phyloP scores from a whole-genome alignment of 2,888 invertebrate genomes.

The Ommatoiulus sabulosus region DNA sequence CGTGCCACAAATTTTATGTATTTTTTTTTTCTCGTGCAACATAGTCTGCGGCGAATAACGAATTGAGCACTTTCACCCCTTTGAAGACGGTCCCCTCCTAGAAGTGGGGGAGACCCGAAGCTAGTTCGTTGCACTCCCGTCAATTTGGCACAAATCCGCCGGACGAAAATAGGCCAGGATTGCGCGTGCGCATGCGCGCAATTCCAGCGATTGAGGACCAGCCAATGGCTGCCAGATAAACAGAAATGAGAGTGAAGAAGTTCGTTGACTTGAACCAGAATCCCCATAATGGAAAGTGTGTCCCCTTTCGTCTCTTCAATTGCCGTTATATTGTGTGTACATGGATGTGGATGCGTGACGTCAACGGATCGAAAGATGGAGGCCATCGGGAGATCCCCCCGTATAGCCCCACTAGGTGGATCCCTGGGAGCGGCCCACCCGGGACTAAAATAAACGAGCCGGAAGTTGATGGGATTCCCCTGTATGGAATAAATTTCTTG shows the following conservation, averaged over 20 bases:
- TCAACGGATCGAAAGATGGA: constrained; percentile 28
- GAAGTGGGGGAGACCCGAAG: not conserved
- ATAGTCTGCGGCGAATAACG: not conserved
- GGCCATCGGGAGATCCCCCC: constrained; percentile 23
- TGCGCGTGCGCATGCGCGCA: not conserved
- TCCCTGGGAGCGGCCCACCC: not conserved
- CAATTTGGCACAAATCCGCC: constrained; percentile 18
- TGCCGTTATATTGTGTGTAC: constrained; percentile 22
- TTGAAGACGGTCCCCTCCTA: not conserved
- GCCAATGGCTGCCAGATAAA: constrained; percentile 6
- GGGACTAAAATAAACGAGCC: constrained; percentile 17
- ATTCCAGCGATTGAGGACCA: not conserved
- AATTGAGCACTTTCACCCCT: constrained; percentile 38
- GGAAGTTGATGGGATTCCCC: constrained; percentile 6
- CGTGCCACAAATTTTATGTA: not conserved
- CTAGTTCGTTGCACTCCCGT: constrained; percentile 44
- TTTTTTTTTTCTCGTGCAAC: not conserved
- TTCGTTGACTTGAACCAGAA: constrained; percentile 48
- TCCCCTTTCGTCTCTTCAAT: constrained; percentile 45
- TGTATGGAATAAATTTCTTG: not conserved
- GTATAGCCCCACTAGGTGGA: not conserved
- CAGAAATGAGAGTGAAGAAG: constrained; percentile 41
- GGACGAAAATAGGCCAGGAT: constrained; percentile 12
- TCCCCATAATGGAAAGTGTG: constrained; percentile 38
- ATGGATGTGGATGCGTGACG: constrained; percentile 30